phyloP scores from a whole-genome alignment of 2,888 invertebrate genomes.

The Ecdyonurus torrentis region DNA sequence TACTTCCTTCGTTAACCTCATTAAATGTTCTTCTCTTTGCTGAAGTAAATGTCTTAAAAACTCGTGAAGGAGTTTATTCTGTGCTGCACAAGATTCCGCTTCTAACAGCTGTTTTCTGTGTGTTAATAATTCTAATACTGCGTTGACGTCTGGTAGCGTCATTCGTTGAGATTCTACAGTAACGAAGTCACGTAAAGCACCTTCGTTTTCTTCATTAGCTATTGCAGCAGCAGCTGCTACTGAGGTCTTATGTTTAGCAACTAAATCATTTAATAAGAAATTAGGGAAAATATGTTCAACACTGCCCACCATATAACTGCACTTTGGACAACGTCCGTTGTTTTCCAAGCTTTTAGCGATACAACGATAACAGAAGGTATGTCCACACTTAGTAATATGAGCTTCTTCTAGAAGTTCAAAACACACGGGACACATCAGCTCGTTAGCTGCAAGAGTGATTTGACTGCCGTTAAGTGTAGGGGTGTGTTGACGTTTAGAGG shows the following conservation, averaged over 20 bases:
- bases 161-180: conserved; percentile 52
- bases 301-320: conserved; percentile 50
- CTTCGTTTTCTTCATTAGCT: conserved; percentile 20
- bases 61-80: conserved; percentile 66
- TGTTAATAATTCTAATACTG: conserved; percentile 60
- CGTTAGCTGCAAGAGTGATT: conserved; percentile 20
- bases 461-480: conserved; percentile 42
- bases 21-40: conserved; percentile 49
- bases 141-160: conserved; percentile 61
- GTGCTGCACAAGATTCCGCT: conserved; percentile 61
- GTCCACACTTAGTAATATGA: conserved; percentile 81
- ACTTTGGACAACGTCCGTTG: conserved; percentile 63
- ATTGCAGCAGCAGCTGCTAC: conserved; percentile 15
- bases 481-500: conserved; percentile 24
- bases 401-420: conserved; percentile 79
- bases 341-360: conserved; percentile 48
- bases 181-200: conserved; percentile 42
- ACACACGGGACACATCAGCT: conserved; percentile 61
- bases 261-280: conserved; percentile 65
- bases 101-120: conserved; percentile 64
- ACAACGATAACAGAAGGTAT: conserved; percentile 78
- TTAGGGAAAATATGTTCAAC: conserved; percentile 70
- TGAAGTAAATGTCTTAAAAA: conserved; percentile 61
- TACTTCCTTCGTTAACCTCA: conserved; percentile 51
- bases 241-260: conserved; percentile 46